Percentiles rank a stretch among this genome's conserved stretches.
Evolutionary conservation across 2,888 invertebrate species (phyloP).

Genomic region (Laothoe populi): DNA sequence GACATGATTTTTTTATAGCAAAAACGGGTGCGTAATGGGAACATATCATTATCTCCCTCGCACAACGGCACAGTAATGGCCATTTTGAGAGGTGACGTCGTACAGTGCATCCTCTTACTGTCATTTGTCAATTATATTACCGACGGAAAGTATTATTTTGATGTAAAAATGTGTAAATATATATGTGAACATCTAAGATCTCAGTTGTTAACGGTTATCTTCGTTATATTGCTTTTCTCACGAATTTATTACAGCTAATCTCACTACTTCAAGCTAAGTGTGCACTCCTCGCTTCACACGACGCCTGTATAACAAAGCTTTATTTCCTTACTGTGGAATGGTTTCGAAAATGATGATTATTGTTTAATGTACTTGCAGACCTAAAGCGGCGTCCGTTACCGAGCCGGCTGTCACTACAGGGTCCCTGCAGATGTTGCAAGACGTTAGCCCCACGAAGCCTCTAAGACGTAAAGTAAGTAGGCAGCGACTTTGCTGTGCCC

Average conservation of each 20-base stretch:
- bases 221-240: background rate
- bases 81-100: no score
- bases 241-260: background rate
- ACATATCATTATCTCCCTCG: no score
- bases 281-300: conserved; percentile 5
- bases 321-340: background rate
- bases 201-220: conserved; percentile 1
- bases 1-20: no score
- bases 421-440: conserved; percentile 70
- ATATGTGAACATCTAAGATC: background rate
- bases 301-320: conserved; percentile 8
- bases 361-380: conserved; percentile 55
- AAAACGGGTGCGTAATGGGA: no score
- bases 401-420: conserved; percentile 69
- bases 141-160: no score
- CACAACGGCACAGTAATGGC: no score
- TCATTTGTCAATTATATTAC: no score
- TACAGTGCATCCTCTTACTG: no score
- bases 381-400: conserved; percentile 73
- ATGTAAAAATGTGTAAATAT: background rate
- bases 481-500: no score
- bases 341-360: background rate
- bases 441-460: conserved; percentile 78
- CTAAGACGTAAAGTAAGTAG: conserved; percentile 73
- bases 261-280: background rate